Evolutionary conservation across 2,888 invertebrate genomes (phyloP).

Genomic region (Frankliniella fusca): DNA sequence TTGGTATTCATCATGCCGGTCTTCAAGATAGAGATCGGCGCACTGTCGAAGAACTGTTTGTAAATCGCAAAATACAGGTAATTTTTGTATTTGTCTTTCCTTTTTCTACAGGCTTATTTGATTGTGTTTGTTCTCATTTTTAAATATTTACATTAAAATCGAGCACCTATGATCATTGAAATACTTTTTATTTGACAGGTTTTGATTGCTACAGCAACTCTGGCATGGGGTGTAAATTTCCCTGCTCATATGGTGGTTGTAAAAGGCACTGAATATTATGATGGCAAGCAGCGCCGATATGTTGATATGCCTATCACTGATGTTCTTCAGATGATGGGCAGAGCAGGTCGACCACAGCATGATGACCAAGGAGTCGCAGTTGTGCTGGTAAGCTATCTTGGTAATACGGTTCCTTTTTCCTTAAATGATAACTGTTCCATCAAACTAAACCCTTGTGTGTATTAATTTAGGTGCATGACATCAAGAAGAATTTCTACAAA

Average conservation of each 20-base stretch:
- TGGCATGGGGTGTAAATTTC: conserved; percentile 99
- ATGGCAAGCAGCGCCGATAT: conserved; percentile 92
- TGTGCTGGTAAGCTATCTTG: conserved; percentile 54
- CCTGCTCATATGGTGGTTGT: conserved; percentile 98
- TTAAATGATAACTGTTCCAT: not conserved
- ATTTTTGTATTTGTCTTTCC: conserved; percentile 34
- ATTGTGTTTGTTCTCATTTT: no score
- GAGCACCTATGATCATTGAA: conserved; percentile 12
- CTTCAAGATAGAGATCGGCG: conserved; percentile 87
- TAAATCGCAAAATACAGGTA: conserved; percentile 91
- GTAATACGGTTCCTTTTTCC: not conserved
- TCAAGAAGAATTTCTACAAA: conserved; percentile 98
- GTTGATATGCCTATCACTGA: conserved; percentile 99
- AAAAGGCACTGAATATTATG: conserved; percentile 98
- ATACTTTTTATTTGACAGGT: conserved; percentile 53
- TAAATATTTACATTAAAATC: not conserved
- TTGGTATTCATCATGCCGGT: conserved; percentile 98
- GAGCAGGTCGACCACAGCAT: conserved; percentile 96
- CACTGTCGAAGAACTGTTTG: conserved; percentile 88
- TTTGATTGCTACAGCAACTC: conserved; percentile 90
- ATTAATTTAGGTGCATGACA: conserved; percentile 70
- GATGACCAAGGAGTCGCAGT: conserved; percentile 88
- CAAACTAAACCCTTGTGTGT: conserved; percentile 46
- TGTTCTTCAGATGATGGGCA: conserved; percentile 99
- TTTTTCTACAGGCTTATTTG: not conserved